Evolutionary conservation across 2,113 vertebrate genomes (phyloP), one percentile per base, ranked within the genome.

Genomic region (Sceloporus undulatus): DNA sequence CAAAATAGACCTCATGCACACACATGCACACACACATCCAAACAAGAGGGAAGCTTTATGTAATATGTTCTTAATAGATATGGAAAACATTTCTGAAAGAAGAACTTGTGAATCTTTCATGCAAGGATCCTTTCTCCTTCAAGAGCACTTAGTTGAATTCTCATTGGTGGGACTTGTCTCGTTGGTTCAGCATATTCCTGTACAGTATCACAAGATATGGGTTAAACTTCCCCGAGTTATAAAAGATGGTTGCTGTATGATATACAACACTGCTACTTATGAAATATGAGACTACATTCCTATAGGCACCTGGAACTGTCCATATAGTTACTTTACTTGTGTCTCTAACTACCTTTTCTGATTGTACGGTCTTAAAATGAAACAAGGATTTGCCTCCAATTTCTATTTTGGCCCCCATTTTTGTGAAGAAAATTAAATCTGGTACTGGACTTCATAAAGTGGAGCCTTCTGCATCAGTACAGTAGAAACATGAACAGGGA

Each of bases 71-170:
- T 56, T 9, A 75, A 18, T 27, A 5, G 89, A 91, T 9, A 79
- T 0, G 8, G 2, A 5, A 5, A 86, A 77, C 27, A 16, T 82
- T 82, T 75, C 10, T 4, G 4, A 42, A 62, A n/a, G 10, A 62
- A 23, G 73, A 21, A 19, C 42, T 16, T 77, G 54, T 88, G 73
- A 76, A 88, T 82, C 56, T 76, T 76, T 65, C 71, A 82, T 76
- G 56, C 27, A 52, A 34, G 56, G 13, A 65, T 87, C 29, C 76
- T 76, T 82, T 52, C 73, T 66, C 21, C 59, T 11, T 76, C 56
- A 34, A 76, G 19, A 82, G 27, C 40, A 48, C 38, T 76, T 82
- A 82, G 38, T 18, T 76, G 29, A 54, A 66, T 68, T 82, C 9
- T 2, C 54, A 34, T 66, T 66, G 79, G 71, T 65, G 19, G 56